A percentile compares a stretch with the other conserved stretches of the same genome.
These are phyloP conservation scores for Caenorhabditis latens DNA, from an alignment of 1,140 invertebrate genomes.

Conservation along the genomic window DNA sequence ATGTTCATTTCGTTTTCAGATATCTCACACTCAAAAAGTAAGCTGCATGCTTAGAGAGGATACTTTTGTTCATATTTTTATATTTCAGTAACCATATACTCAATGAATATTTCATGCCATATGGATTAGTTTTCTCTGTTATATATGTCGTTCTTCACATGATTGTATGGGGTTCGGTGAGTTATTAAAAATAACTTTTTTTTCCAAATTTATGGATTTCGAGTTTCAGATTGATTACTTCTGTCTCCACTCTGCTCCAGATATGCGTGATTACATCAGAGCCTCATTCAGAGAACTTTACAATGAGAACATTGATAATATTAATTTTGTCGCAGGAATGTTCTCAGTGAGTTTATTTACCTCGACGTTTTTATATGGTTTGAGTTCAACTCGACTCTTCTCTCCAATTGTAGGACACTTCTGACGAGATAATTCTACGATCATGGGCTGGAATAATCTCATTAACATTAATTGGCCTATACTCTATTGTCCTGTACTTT, in stretches of 20 bases:
- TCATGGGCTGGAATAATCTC: constrained; percentile 5
- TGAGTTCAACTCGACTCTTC: neutral
- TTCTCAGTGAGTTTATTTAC: neutral
- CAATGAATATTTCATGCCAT: constrained; percentile 13
- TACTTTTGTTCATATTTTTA: too few species aligned
- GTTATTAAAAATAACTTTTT: neutral
- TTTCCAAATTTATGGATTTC: neutral
- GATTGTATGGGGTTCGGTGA: neutral
- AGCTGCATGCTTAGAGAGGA: neutral
- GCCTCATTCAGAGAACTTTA: neutral
- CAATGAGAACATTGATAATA: constrained; percentile 4
- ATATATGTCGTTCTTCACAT: constrained; percentile 11
- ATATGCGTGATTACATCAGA: neutral
- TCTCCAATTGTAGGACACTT: neutral
- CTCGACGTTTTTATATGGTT: too few species aligned
- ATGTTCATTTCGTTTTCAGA: constrained; percentile 22
- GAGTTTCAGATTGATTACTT: neutral
- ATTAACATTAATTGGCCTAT: neutral
- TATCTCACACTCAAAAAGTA: neutral
- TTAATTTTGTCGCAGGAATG: constrained; percentile 24
- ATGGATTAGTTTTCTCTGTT: neutral
- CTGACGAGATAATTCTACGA: neutral
- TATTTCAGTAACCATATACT: neutral
- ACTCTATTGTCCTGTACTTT: constrained; percentile 7
- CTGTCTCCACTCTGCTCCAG: constrained; percentile 19